Evolutionary conservation across 2,797 vertebrate genomes (phyloP), one percentile per base, ranked within the genome.

Genomic region (Cuniculus paca): DNA sequence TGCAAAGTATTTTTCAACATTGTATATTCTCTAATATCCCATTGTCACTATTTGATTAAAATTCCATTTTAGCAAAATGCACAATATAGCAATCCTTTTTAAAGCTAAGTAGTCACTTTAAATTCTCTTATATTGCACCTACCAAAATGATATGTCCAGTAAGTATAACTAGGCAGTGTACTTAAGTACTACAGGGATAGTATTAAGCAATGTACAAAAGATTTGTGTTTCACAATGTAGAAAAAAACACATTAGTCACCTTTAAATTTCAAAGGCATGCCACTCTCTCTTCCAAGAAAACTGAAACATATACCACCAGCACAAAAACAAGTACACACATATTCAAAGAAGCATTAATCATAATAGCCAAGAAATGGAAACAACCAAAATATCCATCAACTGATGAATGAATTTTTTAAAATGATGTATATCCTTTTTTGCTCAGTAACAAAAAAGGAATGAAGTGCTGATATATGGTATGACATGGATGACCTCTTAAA

Each of bases 211-310:
- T 92, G 94, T 98, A 83, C 97, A 98, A 98, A 97, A 93, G 87
- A 95, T 97, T 90, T 98, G 88, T 98, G 98, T 97, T 98, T 98
- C 96, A 97, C 97, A 98, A 98, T 97, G 97, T 88, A 98, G 97
- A 98, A 98, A 97, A 98, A 98, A 97, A 93, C 97, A 93, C 97
- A 97, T 50, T 36, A 97, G 95, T 48, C 97, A 2, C 94, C 96
- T 92, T 97, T 98, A 93, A 97, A 97, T 98, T 95, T 74, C 93
- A 95, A 45, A 68, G 11, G 39, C 91, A 84, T 89, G 34, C 28
- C 11, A 95, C 17, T 82, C n/a, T 36, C 68, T 42, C 8, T 72
- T 65, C 11, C 11, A 89, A 95, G 8, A 94, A n/a, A 94, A 91
- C 16, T 89, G 34, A 96, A 96, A 86, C 36, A 52, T 60, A 78